Base-by-base conservation (phyloP, 2,888 invertebrate genomes). In the Sylvicola fuscatus region DNA sequence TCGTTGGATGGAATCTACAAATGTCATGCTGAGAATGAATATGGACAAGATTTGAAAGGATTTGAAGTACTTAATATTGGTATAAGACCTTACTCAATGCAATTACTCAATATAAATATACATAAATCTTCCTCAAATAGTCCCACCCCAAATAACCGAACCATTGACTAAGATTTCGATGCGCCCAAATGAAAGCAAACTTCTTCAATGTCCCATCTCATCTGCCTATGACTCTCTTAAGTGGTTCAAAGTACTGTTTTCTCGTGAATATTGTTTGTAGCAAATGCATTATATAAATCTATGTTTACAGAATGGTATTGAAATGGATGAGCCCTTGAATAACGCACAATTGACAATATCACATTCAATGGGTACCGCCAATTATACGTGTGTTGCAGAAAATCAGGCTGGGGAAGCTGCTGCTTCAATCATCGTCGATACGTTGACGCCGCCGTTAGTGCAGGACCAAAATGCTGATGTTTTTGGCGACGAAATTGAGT, bases 361-460 rank as follows among this genome's bases (percentile, higher is more conserved):
- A 8, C 21, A 21, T 21, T 4, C 21, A 21, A 21, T 21, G 21
- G 32, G 38, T 14, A 32, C 21, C 27, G 45, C 68, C 0, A 54
- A 56, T 2, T 74, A 70, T 49, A 62, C 64, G 0, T 78, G 76
- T 45, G 56, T 65, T 2, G 71, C 66, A 0, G 54, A 58, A 15
- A 76, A 74, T 51, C 56, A 58, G 1, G 70, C 68, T 1, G 73
- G 72, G 1, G 60, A 62, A 1, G 60, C 60, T 2, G 56, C 61
- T 32, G 60, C 66, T 2, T 54, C 56, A 1, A 63, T 71, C 34
- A 46, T 52, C 11, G 47, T 77, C 0, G 51, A 51, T 11, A 68
- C 77, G 1, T 61, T 69, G 39, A 63, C 67, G 61, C 47, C 61
- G 33, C 64, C 67, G 1, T 33, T 28, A 8, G 56, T 63, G 33